These are phyloP conservation scores for Mesoligia furuncula DNA, from an alignment of 2,888 invertebrate species.

Conservation along the genomic window DNA sequence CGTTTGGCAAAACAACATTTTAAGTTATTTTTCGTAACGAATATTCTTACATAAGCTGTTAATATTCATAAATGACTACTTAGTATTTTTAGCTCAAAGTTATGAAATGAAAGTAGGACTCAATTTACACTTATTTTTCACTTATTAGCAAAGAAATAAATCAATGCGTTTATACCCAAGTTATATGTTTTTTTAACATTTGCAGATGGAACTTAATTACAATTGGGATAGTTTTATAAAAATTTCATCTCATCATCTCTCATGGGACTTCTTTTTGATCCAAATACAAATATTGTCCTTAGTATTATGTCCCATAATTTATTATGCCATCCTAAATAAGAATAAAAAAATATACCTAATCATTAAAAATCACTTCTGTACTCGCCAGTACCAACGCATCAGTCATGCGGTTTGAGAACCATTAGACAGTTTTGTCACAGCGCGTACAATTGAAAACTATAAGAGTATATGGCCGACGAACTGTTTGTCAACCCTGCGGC, in stretches of 20 bases:
- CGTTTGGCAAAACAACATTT: conserved; percentile 8
- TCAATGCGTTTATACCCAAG: neutral
- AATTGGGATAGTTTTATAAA: no score
- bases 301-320: no score
- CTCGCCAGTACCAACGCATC: conserved; percentile 35
- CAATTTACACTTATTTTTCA: neutral
- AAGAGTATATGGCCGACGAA: conserved; percentile 27
- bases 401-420: conserved; percentile 44
- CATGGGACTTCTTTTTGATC: neutral
- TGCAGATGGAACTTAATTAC: no score
- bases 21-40: conserved; percentile 1
- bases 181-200: no score
- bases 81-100: neutral
- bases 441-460: conserved; percentile 46
- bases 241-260: no score
- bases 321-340: no score
- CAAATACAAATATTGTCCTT: neutral
- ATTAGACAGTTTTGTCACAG: conserved; percentile 60
- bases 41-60: conserved; percentile 12
- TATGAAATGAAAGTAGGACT: conserved; percentile 33
- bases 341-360: no score
- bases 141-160: neutral
- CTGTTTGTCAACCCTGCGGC: conserved; percentile 42
- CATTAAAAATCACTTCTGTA: conserved; percentile 9
- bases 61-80: conserved; percentile 13